Evolutionary conservation across 2,888 invertebrate species (phyloP), one percentile per base, ranked within the genome.

Genomic region (Caenorhabditis sp.): DNA sequence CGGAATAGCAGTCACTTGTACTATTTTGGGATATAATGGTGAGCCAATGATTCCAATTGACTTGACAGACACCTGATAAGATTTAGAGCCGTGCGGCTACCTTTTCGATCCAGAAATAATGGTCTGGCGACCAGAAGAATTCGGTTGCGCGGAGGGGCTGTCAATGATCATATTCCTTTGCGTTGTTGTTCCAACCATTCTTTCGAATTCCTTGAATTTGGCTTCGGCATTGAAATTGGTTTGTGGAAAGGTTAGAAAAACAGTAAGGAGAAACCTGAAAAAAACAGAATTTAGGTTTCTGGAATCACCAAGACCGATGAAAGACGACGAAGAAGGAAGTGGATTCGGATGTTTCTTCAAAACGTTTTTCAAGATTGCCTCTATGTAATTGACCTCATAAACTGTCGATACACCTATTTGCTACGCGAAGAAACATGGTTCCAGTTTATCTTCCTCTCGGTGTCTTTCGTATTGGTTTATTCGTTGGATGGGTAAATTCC

Each of bases 291-390:
- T 15, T 40, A 15, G 40, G 40, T 40, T 9, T 9, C 47, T 2
- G 70, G 70, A 40, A 70, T 70, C 15, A 61, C 70, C 6, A 70
- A 70, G 22, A 35, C 70, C 13, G 71, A 55, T 56, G 71, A 64
- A 13, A 44, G 56, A 32, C 18, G 47, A 22, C 9, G 64, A 22
- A 35, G 64, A 6, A 40, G 64, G 24, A 71, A 64, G 44, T 64
- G 64, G 64, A 28, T 56, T n/a, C 13, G 56, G 35, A 64, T 64
- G 71, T 70, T 70, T 28, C 53, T 69, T 6, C 55, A 71, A 64
- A 71, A 71, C 35, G 56, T 71, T 15, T 64, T 71, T 56, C 71
- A 71, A 71, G 71, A 71, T 53, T 62, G 62, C 9, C 64, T 71
- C 9, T 64, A 71, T 32, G 47, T 71, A 20, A 62, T 64, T 18